These are phyloP conservation scores for Drosophila ohnishii DNA, from an alignment of 1,140 invertebrate genomes.

Conservation along the genomic window DNA sequence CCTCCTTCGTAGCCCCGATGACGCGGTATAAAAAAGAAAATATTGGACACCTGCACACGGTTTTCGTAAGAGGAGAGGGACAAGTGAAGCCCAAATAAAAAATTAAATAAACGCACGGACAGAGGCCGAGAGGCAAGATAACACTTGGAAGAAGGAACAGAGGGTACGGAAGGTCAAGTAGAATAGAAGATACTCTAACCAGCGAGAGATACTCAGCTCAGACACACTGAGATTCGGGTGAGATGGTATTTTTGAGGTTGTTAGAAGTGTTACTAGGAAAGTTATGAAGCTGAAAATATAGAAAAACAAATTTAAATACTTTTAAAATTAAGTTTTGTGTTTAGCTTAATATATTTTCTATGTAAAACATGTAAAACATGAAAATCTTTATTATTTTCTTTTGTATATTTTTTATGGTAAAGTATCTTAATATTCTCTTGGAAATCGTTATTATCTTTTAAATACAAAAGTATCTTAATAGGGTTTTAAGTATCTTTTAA, in stretches of 20 bases:
- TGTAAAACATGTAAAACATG: neutral
- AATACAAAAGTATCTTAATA: neutral
- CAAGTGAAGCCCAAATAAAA: conserved; percentile 71
- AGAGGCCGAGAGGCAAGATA: conserved; percentile 24
- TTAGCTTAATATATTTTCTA: neutral
- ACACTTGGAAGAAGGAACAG: conserved; percentile 16
- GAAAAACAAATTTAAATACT: neutral
- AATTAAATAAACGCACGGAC: conserved; percentile 58
- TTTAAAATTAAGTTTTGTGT: neutral
- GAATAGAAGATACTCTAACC: conserved; percentile 8
- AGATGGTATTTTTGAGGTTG: neutral
- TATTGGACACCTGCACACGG: conserved; percentile 82
- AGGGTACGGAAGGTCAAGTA: neutral
- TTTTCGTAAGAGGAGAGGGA: conserved; percentile 73
- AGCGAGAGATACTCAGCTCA: neutral
- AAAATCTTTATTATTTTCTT: neutral
- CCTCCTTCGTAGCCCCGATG: conserved; percentile 49
- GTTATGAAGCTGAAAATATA: neutral
- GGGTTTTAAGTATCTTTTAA: neutral
- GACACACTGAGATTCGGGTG: neutral
- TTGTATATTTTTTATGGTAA: neutral
- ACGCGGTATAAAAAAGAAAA: conserved; percentile 79
- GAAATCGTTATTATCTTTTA: too few relatives aligned
- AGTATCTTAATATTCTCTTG: neutral
- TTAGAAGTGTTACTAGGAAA: neutral